Evolutionary conservation across 2,888 invertebrate species (phyloP), one percentile per base, ranked within the genome.

Genomic region (Epinotia ramella): DNA sequence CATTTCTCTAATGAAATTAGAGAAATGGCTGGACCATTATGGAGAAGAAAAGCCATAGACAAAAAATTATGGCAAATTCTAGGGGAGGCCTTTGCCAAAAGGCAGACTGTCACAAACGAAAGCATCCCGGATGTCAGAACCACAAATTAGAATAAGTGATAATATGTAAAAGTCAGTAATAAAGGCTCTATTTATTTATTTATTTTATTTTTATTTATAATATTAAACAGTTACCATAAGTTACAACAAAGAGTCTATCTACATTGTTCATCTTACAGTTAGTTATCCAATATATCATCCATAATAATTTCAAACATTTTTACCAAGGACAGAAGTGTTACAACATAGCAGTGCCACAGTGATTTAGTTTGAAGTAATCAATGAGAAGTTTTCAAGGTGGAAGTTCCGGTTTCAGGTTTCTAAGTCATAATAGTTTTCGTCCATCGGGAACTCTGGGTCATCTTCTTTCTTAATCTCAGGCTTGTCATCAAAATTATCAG

Each of bases 401-500:
- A 81, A 81, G 77, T 77, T 79, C 65, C 80, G 79, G 69, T 84
- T 81, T 93, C 88, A 94, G 73, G 91, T 91, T 81, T 91, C 92
- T 77, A 93, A 83, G 80, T 92, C 90, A 87, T 93, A 94, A 81
- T 91, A 93, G 80, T 89, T 90, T 3, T 93, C 90, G 84, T 91
- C 89, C 72, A 90, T 80, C 64, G 85, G 82, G 80, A 90, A 93
- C 33, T 92, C 90, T 56, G 88, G 81, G 76, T 91, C 90, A 71
- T 89, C 88, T 80, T 93, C 93, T 78, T 92, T 91, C 77, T 93
- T 94, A 57, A 93, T 91, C 82, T 90, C 89, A 78, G 84, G 80
- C 84, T 93, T 93, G 18, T 93, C 92, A 84, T 94, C 93, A 87
- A 87, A 92, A 81, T 92, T 91, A 80, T 95, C 94, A 77, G 88